phyloP scores from a whole-genome alignment of 2,113 vertebrate species.

The Tragulus kanchil region DNA sequence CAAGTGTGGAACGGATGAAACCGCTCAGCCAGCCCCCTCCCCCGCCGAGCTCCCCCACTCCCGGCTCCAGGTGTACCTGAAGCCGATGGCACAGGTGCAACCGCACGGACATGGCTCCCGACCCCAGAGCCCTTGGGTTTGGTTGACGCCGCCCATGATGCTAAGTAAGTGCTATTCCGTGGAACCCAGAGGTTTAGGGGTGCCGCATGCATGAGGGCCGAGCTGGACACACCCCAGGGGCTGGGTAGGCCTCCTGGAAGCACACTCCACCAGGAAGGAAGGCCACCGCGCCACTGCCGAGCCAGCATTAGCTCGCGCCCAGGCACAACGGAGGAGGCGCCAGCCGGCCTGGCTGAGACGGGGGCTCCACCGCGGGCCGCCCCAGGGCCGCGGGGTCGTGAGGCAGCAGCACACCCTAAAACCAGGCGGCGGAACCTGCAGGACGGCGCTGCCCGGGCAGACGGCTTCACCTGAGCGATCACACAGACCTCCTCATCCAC shows the following conservation, averaged over 20 bases:
- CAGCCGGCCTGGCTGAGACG: neutral
- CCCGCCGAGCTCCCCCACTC: neutral
- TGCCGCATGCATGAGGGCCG: neutral
- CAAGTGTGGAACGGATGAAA: fast-evolving
- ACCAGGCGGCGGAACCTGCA: neutral
- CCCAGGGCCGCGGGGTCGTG: fast-evolving
- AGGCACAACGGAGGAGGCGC: too few relatives aligned
- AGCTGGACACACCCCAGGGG: too few relatives aligned
- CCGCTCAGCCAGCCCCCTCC: fast-evolving
- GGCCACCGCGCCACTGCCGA: fast-evolving
- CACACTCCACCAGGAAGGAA: neutral
- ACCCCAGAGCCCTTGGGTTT: neutral
- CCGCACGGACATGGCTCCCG: fast-evolving
- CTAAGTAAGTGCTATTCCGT: fast-evolving
- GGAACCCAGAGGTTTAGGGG: neutral
- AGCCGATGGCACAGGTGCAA: fast-evolving
- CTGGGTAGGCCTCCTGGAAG: neutral
- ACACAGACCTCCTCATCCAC: fast-evolving
- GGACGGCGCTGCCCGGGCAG: fast-evolving
- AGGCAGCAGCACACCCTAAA: fast-evolving
- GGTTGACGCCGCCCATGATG: fast-evolving
- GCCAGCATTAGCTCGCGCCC: neutral
- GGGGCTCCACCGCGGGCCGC: fast-evolving
- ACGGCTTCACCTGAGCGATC: fast-evolving
- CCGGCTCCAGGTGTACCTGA: fast-evolving